Evolutionary conservation across 2,113 vertebrate species (phyloP), one percentile per base, ranked within the genome.

Genomic region (Pyrgilauda ruficollis): DNA sequence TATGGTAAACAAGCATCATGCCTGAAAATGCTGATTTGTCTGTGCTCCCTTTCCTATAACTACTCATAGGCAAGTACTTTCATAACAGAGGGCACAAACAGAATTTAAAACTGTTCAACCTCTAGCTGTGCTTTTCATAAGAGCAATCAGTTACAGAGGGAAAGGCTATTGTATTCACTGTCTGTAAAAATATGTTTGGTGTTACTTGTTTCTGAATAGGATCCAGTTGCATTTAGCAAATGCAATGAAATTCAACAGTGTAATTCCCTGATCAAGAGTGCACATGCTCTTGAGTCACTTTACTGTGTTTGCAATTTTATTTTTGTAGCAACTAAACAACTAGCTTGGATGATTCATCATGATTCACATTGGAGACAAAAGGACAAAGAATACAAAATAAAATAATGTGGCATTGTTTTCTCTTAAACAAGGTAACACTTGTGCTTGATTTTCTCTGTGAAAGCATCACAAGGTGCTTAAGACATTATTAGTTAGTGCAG

Each of bases 271-370:
- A 94, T 93, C 77, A 84, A 39, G 74, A 70, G 68, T 67, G 13
- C 15, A 27, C 41, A 18, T 62, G 24, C 49, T 87, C 50, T 52
- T 30, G 84, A 61, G 78, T 84, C 83, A 80, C 56, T 93, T 87
- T 75, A n/a, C 77, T 49, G 24, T 90, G 64, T 63, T 91, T 89
- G 41, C 37, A 55, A 68, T 94, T 95, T 87, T 97, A 77, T 97
- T 97, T 97, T 90, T 93, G 95, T 95, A 95, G 78, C 84, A 93
- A 64, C 81, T 89, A 92, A 96, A 95, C 87, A 97, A 47, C 63
- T 69, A 87, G 59, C 59, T 89, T 79, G 84, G 74, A 85, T 97
- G 85, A 97, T 94, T 95, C 84, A 97, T 87, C 96, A 91, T 97
- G 89, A 97, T 85, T 97, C 92, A 94, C 59, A 87, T 70, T 74